Evolutionary conservation across 2,797 vertebrate species (phyloP), one percentile per base, ranked within the genome.

Genomic region (Antennarius maculatus): DNA sequence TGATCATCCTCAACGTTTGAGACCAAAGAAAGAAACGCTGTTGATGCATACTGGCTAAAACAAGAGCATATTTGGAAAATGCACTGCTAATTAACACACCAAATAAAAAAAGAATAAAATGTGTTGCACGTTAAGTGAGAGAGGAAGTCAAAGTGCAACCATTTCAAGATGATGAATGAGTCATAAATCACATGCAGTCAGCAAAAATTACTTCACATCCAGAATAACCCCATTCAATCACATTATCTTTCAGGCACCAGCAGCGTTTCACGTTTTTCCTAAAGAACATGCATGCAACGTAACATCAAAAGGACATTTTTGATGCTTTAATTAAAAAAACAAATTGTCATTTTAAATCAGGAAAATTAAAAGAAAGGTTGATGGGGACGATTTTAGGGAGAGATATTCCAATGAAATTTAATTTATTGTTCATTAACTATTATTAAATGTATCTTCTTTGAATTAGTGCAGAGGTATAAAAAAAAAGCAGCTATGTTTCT

Each of bases 191-290:
- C 89, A 87, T n/a, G 71, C 70, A 77, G 91, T 84, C 79, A 83
- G 74, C 76, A 49, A 37, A 37, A 61, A 79, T 75, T 67, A 54
- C 60, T 69, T 63, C 66, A 65, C 63, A 80, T 85, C 74, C 82
- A 85, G n/a, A 51, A 79, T 88, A 90, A 92, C 89, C 91, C 63
- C 89, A 92, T 92, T 92, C 90, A 89, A 86, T 93, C 92, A 92
- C 82, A 85, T 88, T 81, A 76, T 81, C 77, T 88, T 62, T 88
- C 69, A 83, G 72, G 66, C 78, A 84, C 73, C 43, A 82, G 84
- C 65, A 66, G 82, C 63, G 48, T 67, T 77, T 59, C 23, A 18
- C 51, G 46, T 67, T 54, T 61, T 61, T 29, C 72, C 27, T 52
- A 41, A 62, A 74, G 53, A 53, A 87, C 51, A 2, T 60, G 63